Percentiles rank a stretch among this genome's conserved stretches.
Conservation (phyloP, 2,797 vertebrate genomes). For the Chelon labrosus region DNA sequence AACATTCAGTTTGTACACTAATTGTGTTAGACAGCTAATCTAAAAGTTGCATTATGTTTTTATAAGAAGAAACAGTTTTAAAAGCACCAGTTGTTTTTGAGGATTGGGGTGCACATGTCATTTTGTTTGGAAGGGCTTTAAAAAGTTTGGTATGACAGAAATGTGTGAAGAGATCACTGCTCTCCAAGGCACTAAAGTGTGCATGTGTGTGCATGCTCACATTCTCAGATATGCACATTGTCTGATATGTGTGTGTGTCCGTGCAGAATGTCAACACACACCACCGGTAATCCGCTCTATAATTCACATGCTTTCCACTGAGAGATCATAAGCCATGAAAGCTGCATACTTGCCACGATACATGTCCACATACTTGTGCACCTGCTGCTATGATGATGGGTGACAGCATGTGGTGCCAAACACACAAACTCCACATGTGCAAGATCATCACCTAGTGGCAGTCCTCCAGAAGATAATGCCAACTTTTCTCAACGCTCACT, state of each 20-base stretch:
- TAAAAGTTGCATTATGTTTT: background rate
- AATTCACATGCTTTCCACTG: conserved; percentile 11
- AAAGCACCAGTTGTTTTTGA: conserved; percentile 27
- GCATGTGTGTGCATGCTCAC: conserved; percentile 12
- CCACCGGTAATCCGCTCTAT: conserved; percentile 3
- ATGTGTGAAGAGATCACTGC: conserved; percentile 45
- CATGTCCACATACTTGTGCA: conserved; percentile 8
- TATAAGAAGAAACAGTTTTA: background rate
- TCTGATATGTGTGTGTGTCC: conserved; percentile 2
- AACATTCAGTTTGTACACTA: too few species aligned
- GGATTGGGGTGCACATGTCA: conserved; percentile 35
- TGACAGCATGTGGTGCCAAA: background rate
- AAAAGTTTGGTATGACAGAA: conserved; percentile 63
- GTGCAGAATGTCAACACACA: background rate
- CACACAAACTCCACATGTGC: background rate
- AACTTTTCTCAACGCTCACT: background rate
- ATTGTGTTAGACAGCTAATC: background rate
- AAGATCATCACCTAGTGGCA: conserved; percentile 15
- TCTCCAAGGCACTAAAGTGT: conserved; percentile 11
- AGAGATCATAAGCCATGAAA: conserved; percentile 25
- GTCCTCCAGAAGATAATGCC: background rate
- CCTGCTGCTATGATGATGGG: conserved; percentile 18
- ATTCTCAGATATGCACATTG: conserved; percentile 11
- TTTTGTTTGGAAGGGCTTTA: conserved; percentile 54
- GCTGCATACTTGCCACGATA: conserved; percentile 27